Evolutionary conservation across 2,113 vertebrate species (phyloP), one percentile per base, ranked within the genome.

Genomic region (Protobothrops flavoviridis): DNA sequence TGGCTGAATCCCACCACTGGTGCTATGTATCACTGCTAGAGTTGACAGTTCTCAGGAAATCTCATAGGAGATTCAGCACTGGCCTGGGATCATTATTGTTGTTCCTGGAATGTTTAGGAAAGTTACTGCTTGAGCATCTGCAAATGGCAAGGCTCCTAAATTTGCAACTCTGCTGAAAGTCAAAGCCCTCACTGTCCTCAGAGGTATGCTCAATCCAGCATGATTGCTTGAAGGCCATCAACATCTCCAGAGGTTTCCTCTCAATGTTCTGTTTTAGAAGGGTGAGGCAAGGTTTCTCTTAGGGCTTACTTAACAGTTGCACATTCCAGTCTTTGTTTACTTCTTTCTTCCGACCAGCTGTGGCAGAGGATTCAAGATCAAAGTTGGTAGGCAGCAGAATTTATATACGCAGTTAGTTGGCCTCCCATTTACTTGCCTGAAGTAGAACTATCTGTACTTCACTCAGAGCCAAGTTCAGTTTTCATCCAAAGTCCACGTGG

Each of bases 101-200:
- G 56, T 85, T 85, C 4, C 29, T 85, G 88, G 88, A 61, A 90
- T 43, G 74, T 56, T 61, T 57, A 52, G 48, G 20, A 91, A 93
- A 93, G 57, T 69, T 48, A 90, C 81, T 64, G 81, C 89, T 39
- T 39, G 17, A 69, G 92, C 57, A 91, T 87, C 81, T 93, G 89
- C 24, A 53, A 64, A 56, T 69, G 85, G 89, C 81, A 87, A 53
- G 33, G 85, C 33, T 56, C 81, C 43, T 6, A 29, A 15, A 50
- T 15, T 53, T 52, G 45, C 61, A 52, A 61, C 7, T 53, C 56
- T 61, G n/a, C 85, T 55, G 90, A 85, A 74, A 69, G 33, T 59
- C 85, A 74, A 48, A 43, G 33, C 59, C 2, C 48, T 87, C 33
- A 17, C 23, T 74, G 50, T 69, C 74, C 53, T 43, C 85, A 91